These are phyloP conservation scores for Drosophila anomelani DNA, from an alignment of 2,888 invertebrate species.

Conservation along the genomic window DNA sequence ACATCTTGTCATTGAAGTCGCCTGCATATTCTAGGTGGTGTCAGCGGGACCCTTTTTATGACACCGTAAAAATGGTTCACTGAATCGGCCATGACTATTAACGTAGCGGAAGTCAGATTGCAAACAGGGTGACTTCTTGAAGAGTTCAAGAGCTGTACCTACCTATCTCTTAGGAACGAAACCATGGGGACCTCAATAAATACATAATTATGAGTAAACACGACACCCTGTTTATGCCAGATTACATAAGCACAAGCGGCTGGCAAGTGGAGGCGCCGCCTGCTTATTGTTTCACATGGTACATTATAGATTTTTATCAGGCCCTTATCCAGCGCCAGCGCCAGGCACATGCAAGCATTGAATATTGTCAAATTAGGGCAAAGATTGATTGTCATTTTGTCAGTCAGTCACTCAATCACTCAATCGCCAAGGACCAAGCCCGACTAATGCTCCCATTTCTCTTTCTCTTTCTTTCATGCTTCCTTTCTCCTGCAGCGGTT, in stretches of 20 bases:
- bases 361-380: slow-evolving; percentile 60
- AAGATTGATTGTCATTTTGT: slow-evolving; percentile 65
- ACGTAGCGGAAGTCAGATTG: slow-evolving; percentile 1
- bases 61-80: slow-evolving; percentile 40
- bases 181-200: not conserved
- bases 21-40: slow-evolving; percentile 50
- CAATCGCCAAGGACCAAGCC: slow-evolving; percentile 30
- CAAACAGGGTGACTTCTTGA: slow-evolving; percentile 3
- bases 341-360: slow-evolving; percentile 45
- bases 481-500: slow-evolving; percentile 86
- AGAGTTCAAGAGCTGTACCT: not conserved
- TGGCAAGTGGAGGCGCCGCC: slow-evolving; percentile 54
- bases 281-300: slow-evolving; percentile 56
- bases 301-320: slow-evolving; percentile 52
- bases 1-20: slow-evolving; percentile 15
- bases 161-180: too few relatives aligned
- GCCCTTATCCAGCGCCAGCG: slow-evolving; percentile 31
- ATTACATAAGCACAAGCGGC: slow-evolving; percentile 17
- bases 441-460: slow-evolving; percentile 26
- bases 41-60: slow-evolving; percentile 57
- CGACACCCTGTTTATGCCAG: slow-evolving; percentile 23
- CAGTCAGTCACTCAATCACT: slow-evolving; percentile 46
- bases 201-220: not conserved
- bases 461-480: not conserved
- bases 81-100: slow-evolving; percentile 48